Evolutionary conservation across 1,140 invertebrate genomes (phyloP).

Genomic region (Dysdera silvatica): DNA sequence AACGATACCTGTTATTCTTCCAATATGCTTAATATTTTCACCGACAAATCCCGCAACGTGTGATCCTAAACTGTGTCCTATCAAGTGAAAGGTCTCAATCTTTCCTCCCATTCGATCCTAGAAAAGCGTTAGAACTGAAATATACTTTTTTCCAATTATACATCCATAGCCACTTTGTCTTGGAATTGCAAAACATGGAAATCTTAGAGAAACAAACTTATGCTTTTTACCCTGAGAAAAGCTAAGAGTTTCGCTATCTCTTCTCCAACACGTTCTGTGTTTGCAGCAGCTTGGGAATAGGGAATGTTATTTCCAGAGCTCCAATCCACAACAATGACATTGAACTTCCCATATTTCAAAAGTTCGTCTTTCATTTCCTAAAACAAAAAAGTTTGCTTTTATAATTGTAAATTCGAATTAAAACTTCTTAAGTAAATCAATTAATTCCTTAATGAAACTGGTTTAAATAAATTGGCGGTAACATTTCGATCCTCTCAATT

Average conservation of each 20-base stretch:
- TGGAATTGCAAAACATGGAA: no score
- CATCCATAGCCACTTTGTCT: no score
- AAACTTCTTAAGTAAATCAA: not conserved
- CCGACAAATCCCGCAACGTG: slow-evolving; percentile 34
- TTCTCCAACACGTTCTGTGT: slow-evolving; percentile 55
- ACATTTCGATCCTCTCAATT: no score
- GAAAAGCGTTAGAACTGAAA: slow-evolving; percentile 6
- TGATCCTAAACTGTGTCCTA: slow-evolving; percentile 48
- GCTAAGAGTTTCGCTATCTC: slow-evolving; percentile 49
- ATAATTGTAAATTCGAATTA: not conserved
- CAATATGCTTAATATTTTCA: slow-evolving; percentile 50
- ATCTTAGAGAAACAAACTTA: not conserved
- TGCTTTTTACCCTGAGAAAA: slow-evolving; percentile 31
- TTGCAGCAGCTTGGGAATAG: slow-evolving; percentile 54
- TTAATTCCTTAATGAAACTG: not conserved
- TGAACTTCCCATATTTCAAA: slow-evolving; percentile 35
- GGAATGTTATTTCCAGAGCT: slow-evolving; percentile 46
- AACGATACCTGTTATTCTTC: slow-evolving; percentile 57
- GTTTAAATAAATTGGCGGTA: not conserved
- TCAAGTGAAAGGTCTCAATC: slow-evolving; percentile 56
- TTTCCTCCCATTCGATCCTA: slow-evolving; percentile 64
- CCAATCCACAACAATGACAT: slow-evolving; percentile 45
- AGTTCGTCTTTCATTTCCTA: slow-evolving; percentile 29
- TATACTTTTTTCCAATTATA: no score
- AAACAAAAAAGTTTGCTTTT: not conserved